A percentile compares a stretch with the other conserved stretches of the same genome.
Conservation (phyloP, 2,113 vertebrate genomes). For the Callithrix jacchus region DNA sequence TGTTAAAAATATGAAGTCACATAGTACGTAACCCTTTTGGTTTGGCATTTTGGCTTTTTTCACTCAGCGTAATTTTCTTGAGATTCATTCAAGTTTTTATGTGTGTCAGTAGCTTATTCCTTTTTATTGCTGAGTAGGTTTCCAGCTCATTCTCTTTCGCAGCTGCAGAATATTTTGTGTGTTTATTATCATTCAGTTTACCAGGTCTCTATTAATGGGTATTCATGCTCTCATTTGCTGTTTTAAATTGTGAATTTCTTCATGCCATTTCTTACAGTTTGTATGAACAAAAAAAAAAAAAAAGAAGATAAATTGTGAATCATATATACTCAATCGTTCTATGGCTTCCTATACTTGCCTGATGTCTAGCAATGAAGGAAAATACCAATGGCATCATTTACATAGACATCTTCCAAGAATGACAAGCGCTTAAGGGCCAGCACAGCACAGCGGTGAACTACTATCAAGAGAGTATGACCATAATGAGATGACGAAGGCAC, state of each 20-base stretch:
- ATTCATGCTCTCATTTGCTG: conserved; percentile 1
- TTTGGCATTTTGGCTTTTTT: neutral
- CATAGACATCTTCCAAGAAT: neutral
- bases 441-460: neutral
- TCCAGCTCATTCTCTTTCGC: conserved; percentile 12
- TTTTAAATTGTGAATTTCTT: neutral
- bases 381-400: neutral
- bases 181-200: neutral
- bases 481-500: conserved; percentile 16
- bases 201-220: neutral
- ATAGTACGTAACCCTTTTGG: neutral
- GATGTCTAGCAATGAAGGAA: conserved; percentile 39
- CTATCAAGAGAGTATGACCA: neutral
- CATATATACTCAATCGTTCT: neutral
- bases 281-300: too few relatives aligned
- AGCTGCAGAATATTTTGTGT: neutral
- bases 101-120: neutral
- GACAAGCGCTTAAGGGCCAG: neutral
- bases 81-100: neutral
- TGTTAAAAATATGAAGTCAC: neutral
- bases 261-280: too few relatives aligned
- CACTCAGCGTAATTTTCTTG: neutral
- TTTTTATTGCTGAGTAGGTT: conserved; percentile 9
- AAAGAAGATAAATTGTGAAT: neutral
- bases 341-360: conserved; percentile 28